phyloP scores from a whole-genome alignment of 1,140 invertebrate species.

The Aporrectodea caliginosa region DNA sequence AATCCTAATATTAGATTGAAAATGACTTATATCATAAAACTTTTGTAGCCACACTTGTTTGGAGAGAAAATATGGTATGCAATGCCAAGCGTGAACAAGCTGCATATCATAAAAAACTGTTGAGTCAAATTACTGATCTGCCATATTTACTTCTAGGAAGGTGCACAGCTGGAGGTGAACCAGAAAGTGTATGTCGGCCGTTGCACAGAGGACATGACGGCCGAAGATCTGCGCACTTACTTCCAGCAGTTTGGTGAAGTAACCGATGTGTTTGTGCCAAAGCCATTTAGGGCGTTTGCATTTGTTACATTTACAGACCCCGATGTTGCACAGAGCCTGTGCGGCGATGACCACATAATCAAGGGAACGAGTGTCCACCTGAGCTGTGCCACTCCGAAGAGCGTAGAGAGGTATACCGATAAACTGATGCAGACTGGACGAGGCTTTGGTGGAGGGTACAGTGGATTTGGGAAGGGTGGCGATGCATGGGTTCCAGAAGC shows the following conservation, averaged over 20 bases:
- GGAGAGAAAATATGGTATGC: too few relatives aligned
- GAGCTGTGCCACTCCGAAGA: constrained; percentile 87
- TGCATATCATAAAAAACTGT: too few relatives aligned
- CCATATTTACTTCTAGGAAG: constrained; percentile 43
- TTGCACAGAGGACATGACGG: constrained; percentile 44
- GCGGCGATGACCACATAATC: constrained; percentile 97
- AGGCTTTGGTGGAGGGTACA: neutral
- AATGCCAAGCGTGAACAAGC: too few relatives aligned
- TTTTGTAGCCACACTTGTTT: too few relatives aligned
- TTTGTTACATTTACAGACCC: constrained; percentile 59
- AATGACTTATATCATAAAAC: too few relatives aligned
- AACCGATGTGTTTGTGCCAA: constrained; percentile 59
- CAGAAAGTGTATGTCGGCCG: constrained; percentile 58
- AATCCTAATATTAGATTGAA: too few relatives aligned
- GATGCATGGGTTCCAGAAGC: neutral
- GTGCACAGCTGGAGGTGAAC: constrained; percentile 45
- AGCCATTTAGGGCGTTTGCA: constrained; percentile 58
- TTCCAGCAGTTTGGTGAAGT: constrained; percentile 57
- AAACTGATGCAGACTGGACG: neutral
- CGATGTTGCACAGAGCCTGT: constrained; percentile 81
- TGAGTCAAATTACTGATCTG: too few relatives aligned
- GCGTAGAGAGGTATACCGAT: constrained; percentile 32
- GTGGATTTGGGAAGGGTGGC: too few relatives aligned
- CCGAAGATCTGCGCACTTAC: constrained; percentile 50
- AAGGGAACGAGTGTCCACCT: constrained; percentile 93